These are phyloP conservation scores for Romanogobio albipinnatus DNA, from an alignment of 2,113 vertebrate genomes.

Conservation along the genomic window DNA sequence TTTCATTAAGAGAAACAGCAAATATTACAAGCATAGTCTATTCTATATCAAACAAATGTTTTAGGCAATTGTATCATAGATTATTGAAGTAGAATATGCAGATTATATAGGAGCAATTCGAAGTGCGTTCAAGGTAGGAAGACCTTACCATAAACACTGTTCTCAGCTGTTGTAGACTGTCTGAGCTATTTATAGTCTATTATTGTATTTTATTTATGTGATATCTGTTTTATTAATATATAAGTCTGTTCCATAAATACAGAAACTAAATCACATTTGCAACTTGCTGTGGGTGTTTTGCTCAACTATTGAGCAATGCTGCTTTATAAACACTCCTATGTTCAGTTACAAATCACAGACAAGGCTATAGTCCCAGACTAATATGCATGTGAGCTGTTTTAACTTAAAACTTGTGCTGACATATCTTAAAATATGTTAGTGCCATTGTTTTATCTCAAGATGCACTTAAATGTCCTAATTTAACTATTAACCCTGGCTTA, in stretches of 20 bases:
- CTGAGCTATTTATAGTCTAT: neutral
- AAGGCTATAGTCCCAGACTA: no score
- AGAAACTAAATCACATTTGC: neutral
- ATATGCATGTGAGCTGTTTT: no score
- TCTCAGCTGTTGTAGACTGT: neutral
- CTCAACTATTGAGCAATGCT: neutral
- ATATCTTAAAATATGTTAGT: no score
- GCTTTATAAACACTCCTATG: neutral
- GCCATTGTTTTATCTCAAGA: no score
- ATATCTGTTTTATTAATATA: neutral
- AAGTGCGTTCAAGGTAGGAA: conserved; percentile 40
- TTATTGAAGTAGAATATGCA: neutral
- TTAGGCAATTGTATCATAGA: neutral
- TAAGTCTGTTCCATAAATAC: neutral
- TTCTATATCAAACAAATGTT: neutral
- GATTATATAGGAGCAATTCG: neutral
- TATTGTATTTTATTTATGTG: neutral
- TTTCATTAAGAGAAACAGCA: neutral
- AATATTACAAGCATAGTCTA: neutral
- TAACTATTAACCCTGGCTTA: no score
- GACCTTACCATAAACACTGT: neutral
- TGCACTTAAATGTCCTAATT: no score
- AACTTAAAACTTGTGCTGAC: no score
- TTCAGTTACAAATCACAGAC: no score
- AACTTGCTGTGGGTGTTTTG: neutral